Base-by-base conservation (phyloP, 2,888 invertebrate species). In the Dolichopus griseipennis region DNA sequence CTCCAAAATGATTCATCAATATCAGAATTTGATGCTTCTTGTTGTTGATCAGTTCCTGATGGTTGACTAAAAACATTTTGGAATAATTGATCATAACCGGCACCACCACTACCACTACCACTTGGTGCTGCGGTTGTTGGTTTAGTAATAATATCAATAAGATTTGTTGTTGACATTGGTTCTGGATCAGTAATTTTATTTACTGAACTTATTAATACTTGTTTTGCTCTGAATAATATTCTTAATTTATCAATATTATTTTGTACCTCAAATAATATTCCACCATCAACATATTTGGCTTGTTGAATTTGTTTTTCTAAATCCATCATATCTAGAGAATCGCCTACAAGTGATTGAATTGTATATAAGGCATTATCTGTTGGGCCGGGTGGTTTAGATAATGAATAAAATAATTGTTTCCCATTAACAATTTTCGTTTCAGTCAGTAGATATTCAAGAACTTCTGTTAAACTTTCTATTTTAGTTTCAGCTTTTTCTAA, bases 1-100 rank as follows among this genome's bases (percentile, higher is more conserved):
- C 52, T 52, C 52, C 52, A 52, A 18, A 52, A 52, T 52, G 52
- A 52, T 52, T 52, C 18, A 52, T 52, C 52, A 52, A 52, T 52
- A 52, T 52, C 52, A 52, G 52, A 52, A 18, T 52, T 52, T 12
- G 52, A 4, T 52, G 18, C 4, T 6, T 52, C 2, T 15, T 12
- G 41, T 41, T 41, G 41, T 41, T 12, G 27, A 5, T 37, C 37
- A 10, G 8, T 37, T 10, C 37, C 37, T 10, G 37, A 6, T 15
- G 52, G n/a, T 52, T 9, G n/a, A 52, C 6, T n/a, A 52, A 52
- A 52, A 52, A 52, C 52, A 18, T 12, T 18, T 12, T 52, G 5
- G 18, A 15, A 9, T n/a, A 52, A 52, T 18, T 52, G 5, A 52
- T 52, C n/a, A 52, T 12, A 52, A 52, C 18, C 18, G 15, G 2